Base-by-base conservation (phyloP, 2,113 vertebrate species). In the Megalops atlanticus region DNA sequence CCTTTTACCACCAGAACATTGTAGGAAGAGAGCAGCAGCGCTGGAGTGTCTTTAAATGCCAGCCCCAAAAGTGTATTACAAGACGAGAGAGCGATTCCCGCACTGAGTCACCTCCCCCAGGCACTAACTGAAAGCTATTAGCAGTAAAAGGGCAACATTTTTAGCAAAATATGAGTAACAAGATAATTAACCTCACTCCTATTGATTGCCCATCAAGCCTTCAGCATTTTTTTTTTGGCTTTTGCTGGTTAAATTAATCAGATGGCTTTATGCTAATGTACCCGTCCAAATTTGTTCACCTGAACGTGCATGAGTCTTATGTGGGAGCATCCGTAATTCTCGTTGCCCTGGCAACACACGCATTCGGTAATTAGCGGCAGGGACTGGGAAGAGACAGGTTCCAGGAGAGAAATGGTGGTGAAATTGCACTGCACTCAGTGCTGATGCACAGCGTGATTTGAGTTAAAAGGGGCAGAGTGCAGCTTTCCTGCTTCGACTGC, bases 111-210 rank as follows among this genome's bases (percentile, higher is more conserved):
- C 27, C 58, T 64, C 58, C n/a, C 58, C 58, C n/a, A 8, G n/a
- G 58, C 27, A 64, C n/a, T n/a, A 64, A 58, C 8, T 64, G 1
- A 64, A n/a, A 64, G n/a, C 58, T 64, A 64, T 64, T 64, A 64
- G 58, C 58, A 8, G 58, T 5, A 31, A 64, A 64, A 64, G 58
- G 58, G n/a, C 58, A 31, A n/a, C 58, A 31, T 64, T 64, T 64
- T 64, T 18, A 31, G 58, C 24, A n/a, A 31, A 64, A 31, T n/a
- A 64, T 64, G 58, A 64, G n/a, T 31, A 27, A 31, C 8, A 64
- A 64, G 31, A 54, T n/a, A 8, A 64, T 64, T 64, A 64, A 64
- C 58, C 58, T 64, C 58, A 64, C 58, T 64, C 58, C 58, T 64
- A 64, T n/a, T 27, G 24, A 31, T 11, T 27, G 6, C 27, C 58